Percentiles rank a stretch among this genome's conserved stretches.
Evolutionary conservation across 2,888 invertebrate species (phyloP).

Genomic region (Andricus quercusramuli): DNA sequence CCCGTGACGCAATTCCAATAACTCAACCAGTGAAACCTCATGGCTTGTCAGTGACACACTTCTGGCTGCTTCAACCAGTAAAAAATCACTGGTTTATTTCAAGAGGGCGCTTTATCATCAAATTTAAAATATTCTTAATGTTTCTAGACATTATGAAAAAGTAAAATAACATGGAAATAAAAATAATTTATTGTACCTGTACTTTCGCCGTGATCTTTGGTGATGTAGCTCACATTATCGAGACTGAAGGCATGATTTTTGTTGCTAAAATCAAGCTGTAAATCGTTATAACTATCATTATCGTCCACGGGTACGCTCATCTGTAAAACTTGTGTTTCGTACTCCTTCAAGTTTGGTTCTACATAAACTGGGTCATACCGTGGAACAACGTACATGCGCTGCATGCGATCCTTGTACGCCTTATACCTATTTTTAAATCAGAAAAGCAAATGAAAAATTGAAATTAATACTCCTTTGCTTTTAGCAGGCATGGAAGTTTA

Average conservation of each 20-base stretch:
- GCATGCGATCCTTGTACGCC: slow-evolving; percentile 90
- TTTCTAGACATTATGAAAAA: too few relatives aligned
- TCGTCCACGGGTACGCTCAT: slow-evolving; percentile 95
- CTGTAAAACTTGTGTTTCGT: slow-evolving; percentile 95
- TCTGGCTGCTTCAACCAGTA: too few relatives aligned
- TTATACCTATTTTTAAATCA: slow-evolving; percentile 84
- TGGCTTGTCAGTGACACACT: too few relatives aligned
- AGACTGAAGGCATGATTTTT: slow-evolving; percentile 93
- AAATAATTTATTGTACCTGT: slow-evolving; percentile 67
- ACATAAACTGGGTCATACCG: slow-evolving; percentile 85
- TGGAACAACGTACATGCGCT: slow-evolving; percentile 86
- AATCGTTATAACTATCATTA: slow-evolving; percentile 87
- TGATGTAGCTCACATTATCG: slow-evolving; percentile 93
- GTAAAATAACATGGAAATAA: background rate
- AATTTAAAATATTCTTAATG: too few relatives aligned
- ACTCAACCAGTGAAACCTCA: too few relatives aligned
- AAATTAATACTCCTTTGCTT: background rate
- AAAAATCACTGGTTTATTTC: too few relatives aligned
- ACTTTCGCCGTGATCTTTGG: slow-evolving; percentile 87
- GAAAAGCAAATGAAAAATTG: slow-evolving; percentile 1
- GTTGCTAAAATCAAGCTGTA: slow-evolving; percentile 92
- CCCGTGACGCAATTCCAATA: too few relatives aligned
- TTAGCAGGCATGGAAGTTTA: background rate
- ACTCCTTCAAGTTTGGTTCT: slow-evolving; percentile 93
- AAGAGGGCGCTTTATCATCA: too few relatives aligned